phyloP scores from a whole-genome alignment of 1,140 invertebrate genomes.

The Cyclargus thomasi region DNA sequence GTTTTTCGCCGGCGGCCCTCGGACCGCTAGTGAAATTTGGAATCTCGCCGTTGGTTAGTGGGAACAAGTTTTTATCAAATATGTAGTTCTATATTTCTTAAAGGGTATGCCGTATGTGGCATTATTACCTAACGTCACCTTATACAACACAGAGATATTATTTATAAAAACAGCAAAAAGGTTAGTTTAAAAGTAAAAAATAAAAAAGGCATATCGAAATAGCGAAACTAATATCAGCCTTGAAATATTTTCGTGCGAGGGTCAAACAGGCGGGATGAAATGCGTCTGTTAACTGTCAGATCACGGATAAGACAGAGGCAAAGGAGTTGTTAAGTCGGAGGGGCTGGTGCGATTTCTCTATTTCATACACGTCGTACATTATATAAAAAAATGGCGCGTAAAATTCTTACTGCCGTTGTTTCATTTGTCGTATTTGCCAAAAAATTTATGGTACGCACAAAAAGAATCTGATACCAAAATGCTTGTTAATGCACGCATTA shows the following conservation, averaged over 20 bases:
- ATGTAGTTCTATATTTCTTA: no score
- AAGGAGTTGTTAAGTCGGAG: neutral
- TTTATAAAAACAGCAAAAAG: no score
- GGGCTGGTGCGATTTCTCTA: neutral
- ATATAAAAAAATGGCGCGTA: neutral
- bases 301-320: constrained; percentile 63
- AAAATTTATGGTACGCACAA: neutral
- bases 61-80: no score
- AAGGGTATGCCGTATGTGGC: no score
- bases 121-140: no score
- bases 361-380: neutral
- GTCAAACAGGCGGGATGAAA: constrained; percentile 47
- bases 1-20: no score
- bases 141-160: no score
- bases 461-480: neutral
- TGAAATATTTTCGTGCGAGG: constrained; percentile 27
- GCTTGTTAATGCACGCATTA: neutral
- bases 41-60: no score
- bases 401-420: neutral
- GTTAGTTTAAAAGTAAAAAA: neutral
- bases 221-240: neutral
- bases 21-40: no score
- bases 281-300: constrained; percentile 63
- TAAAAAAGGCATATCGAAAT: neutral
- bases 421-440: neutral